Evolutionary conservation across 2,113 vertebrate species (phyloP), one percentile per base, ranked within the genome.

Genomic region (Caretta caretta): DNA sequence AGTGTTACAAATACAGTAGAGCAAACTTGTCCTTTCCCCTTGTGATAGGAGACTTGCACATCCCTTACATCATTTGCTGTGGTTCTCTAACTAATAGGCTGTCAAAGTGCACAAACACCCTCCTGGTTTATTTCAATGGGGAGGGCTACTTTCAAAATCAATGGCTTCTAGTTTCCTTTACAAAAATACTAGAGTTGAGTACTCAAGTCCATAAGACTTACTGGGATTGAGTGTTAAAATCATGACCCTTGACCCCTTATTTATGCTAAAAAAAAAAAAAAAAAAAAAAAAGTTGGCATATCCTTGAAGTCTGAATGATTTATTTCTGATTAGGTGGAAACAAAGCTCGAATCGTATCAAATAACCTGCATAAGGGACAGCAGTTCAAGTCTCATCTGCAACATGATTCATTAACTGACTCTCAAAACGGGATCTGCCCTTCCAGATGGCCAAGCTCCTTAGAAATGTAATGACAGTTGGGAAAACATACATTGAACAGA

Each of bases 301-400:
- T 46, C 9, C 88, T 83, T 72, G 20, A 1, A 24, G 2, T 24
- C 12, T 65, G 20, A 48, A 87, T 11, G 46, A 81, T 89, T 93
- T 89, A 50, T 11, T 69, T 82, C 89, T 83, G 84, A 81, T 1
- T 49, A 85, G 38, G 79, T 50, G 10, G 17, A 94, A 91, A 94
- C 8, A 31, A 10, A 31, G 75, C 83, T 94, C 65, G 1, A 25
- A 88, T 4, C 8, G 14, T 54, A 19, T 49, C 24, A 76, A 46
- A 24, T 59, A 1, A 5, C 9, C 75, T 42, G 9, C 86, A 84
- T 80, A 16, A 57, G 5, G 16, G 24, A 57, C 5, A 2, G 25
- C 5, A 62, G 1, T 82, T 20, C 85, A 49, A 31, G 57, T 84
- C 7, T 51, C 42, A 87, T 75, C 31, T 59, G 8, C 46, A 82